Conservation (phyloP, 2,888 invertebrate species). For the Bhutanitis thaidina region DNA sequence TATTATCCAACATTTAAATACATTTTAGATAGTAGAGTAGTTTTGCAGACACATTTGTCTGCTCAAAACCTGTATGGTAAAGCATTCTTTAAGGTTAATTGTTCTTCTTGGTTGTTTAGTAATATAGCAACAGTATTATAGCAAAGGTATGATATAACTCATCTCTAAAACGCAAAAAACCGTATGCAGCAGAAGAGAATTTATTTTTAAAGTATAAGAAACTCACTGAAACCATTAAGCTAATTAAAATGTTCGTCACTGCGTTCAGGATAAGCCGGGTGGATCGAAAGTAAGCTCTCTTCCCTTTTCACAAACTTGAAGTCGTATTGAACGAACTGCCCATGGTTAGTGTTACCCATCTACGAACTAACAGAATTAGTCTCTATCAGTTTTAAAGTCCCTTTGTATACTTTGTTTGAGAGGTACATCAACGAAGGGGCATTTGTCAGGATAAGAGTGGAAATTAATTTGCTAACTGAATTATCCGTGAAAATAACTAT, state of each 20-base stretch:
- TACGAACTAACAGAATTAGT: background rate
- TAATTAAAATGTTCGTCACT: constrained; percentile 9
- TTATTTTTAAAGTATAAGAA: background rate
- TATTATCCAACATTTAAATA: too few species aligned
- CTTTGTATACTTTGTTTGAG: constrained; percentile 6
- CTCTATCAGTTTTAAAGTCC: background rate
- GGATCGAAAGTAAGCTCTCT: background rate
- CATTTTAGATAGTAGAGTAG: too few species aligned
- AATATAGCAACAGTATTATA: background rate
- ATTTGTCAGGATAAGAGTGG: background rate
- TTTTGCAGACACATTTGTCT: too few species aligned
- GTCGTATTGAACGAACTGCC: background rate
- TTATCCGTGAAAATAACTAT: constrained; percentile 2
- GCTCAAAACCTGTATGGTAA: too few species aligned
- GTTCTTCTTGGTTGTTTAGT: background rate
- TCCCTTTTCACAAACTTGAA: background rate
- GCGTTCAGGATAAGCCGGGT: background rate
- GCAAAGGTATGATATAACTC: background rate
- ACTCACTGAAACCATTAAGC: constrained; percentile 3
- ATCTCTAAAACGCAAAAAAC: constrained; percentile 15
- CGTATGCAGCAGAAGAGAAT: constrained; percentile 7
- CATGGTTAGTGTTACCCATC: background rate
- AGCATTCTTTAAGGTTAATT: too few species aligned
- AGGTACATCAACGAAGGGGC: constrained; percentile 1
- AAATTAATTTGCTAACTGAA: background rate